Evolutionary conservation across 2,797 vertebrate species (phyloP).

Genomic region (Petrocephalus schoutedeni): DNA sequence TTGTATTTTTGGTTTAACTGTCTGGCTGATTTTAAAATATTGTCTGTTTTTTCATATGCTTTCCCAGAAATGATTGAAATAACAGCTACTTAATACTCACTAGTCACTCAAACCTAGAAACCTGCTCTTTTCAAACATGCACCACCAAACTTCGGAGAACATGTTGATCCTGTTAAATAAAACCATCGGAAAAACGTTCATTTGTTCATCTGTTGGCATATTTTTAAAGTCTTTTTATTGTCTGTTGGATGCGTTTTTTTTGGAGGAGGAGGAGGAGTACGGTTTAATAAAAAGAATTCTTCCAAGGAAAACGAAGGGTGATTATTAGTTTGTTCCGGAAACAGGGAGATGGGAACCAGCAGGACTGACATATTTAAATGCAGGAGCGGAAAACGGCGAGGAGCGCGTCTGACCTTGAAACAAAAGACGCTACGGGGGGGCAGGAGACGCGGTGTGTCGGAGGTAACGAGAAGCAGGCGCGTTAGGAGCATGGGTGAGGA

Average conservation of each 20-base stretch:
- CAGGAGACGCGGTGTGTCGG: background rate
- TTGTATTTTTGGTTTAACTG: slow-evolving; percentile 44
- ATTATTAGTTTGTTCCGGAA: slow-evolving; percentile 11
- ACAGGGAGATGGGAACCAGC: background rate
- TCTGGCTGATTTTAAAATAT: slow-evolving; percentile 32
- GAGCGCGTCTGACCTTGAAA: background rate
- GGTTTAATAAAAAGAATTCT: background rate
- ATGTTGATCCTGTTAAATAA: background rate
- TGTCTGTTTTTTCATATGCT: slow-evolving; percentile 37
- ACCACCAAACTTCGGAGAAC: background rate
- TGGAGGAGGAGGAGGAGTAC: background rate
- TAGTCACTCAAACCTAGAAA: background rate
- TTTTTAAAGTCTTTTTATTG: background rate
- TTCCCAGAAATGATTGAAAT: slow-evolving; percentile 47
- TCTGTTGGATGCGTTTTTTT: background rate
- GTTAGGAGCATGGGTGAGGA: background rate
- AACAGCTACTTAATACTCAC: slow-evolving; percentile 13
- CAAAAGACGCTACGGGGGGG: background rate
- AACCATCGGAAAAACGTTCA: background rate
- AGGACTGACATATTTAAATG: background rate
- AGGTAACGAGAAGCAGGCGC: background rate
- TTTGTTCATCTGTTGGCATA: background rate
- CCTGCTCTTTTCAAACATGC: background rate
- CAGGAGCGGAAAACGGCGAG: background rate
- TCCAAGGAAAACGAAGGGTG: background rate